Conservation (phyloP, 2,888 invertebrate genomes). For the Sepioteuthis lessoniana region DNA sequence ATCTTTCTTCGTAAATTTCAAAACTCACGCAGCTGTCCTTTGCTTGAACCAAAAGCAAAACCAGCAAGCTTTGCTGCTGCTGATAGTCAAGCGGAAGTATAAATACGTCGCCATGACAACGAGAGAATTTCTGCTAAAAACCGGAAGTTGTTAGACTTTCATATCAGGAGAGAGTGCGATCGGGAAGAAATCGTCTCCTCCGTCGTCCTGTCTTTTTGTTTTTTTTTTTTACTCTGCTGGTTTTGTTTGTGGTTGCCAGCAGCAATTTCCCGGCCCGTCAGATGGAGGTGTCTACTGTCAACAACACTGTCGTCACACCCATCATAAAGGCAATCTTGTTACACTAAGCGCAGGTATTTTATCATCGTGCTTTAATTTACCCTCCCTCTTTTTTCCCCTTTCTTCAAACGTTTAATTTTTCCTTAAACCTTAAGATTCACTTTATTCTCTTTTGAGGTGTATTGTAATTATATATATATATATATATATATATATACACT, state of each 20-base stretch:
- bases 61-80: background rate
- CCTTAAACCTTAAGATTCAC: background rate
- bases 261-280: background rate
- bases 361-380: background rate
- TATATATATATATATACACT: no score
- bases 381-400: background rate
- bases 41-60: no score
- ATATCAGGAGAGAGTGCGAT: background rate
- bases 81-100: background rate
- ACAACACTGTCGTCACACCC: background rate
- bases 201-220: background rate
- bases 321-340: background rate
- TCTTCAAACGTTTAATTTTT: background rate
- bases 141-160: constrained; percentile 23
- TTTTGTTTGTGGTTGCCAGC: no score
- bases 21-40: no score
- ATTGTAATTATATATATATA: no score
- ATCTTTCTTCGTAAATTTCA: no score
- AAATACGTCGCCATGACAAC: background rate
- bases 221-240: background rate
- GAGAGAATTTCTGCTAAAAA: background rate
- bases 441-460: no score
- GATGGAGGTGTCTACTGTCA: background rate
- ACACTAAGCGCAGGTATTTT: background rate
- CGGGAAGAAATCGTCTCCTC: background rate